Conservation (phyloP, 2,113 vertebrate genomes). For the Actinemys pallida region DNA sequence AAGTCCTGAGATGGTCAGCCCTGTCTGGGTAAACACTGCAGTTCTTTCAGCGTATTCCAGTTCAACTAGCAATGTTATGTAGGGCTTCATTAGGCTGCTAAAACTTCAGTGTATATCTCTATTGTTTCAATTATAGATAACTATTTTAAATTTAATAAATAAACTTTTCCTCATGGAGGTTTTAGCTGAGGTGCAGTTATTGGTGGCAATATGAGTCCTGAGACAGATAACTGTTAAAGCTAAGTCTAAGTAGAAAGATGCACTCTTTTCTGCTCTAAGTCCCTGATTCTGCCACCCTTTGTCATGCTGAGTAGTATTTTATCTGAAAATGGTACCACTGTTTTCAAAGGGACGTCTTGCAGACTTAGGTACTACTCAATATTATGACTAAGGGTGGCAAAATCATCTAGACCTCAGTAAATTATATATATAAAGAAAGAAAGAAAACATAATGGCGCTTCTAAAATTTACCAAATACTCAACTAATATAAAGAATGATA, state of each 20-base stretch:
- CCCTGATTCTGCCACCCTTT: neutral
- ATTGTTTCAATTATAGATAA: neutral
- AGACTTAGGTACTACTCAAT: neutral
- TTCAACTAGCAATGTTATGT: neutral
- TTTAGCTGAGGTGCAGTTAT: neutral
- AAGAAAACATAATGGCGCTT: neutral
- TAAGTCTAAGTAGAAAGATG: neutral
- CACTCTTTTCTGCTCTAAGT: neutral
- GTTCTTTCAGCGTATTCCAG: neutral
- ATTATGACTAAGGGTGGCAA: neutral
- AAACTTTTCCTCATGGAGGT: neutral
- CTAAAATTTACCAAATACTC: neutral
- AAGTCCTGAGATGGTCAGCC: neutral
- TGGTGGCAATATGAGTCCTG: neutral
- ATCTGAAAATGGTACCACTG: neutral
- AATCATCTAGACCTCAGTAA: neutral
- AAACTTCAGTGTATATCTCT: neutral
- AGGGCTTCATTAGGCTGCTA: neutral
- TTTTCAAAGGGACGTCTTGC: neutral
- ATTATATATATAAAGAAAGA: neutral
- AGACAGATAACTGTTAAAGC: neutral
- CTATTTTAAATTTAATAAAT: neutral
- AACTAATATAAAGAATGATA: conserved; percentile 14
- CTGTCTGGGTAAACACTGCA: neutral
- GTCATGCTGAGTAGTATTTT: neutral